Evolutionary conservation across 2,888 invertebrate species (phyloP).

Genomic region (Caenorhabditis angaria): DNA sequence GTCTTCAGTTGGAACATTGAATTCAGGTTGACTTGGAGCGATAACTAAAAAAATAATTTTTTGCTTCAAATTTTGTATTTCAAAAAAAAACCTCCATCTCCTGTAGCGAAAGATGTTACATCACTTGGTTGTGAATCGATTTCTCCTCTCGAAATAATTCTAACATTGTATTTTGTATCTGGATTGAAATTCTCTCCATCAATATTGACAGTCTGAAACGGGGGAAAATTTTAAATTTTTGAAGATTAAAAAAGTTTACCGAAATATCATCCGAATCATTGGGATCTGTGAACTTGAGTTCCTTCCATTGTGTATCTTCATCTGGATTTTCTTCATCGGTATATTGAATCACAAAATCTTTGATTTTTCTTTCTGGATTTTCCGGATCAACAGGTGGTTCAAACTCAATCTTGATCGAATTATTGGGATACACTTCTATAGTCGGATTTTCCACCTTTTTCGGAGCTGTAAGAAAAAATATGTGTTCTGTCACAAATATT

Average conservation of each 20-base stretch:
- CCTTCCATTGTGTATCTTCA: slow-evolving; percentile 70
- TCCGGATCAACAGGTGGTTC: slow-evolving; percentile 65
- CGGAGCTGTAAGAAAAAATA: slow-evolving; percentile 54
- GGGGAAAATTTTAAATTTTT: slow-evolving; percentile 4
- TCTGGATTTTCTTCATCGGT: slow-evolving; percentile 65
- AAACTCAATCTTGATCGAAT: slow-evolving; percentile 66
- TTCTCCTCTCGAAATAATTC: slow-evolving; percentile 68
- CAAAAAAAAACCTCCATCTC: slow-evolving; percentile 68
- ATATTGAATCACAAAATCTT: slow-evolving; percentile 67
- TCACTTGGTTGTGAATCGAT: slow-evolving; percentile 66
- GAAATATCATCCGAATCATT: slow-evolving; percentile 55
- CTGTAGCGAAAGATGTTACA: slow-evolving; percentile 58
- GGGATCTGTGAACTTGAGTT: slow-evolving; percentile 62
- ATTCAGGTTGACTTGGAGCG: slow-evolving; percentile 63
- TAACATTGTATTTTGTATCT: slow-evolving; percentile 66
- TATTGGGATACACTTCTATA: slow-evolving; percentile 65
- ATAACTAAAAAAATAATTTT: slow-evolving; percentile 53
- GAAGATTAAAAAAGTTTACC: slow-evolving; percentile 7
- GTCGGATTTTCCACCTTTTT: slow-evolving; percentile 31
- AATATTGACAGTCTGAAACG: slow-evolving; percentile 52
- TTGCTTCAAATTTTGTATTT: too few relatives aligned
- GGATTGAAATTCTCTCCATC: slow-evolving; percentile 72
- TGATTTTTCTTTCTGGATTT: slow-evolving; percentile 60
- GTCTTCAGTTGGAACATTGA: slow-evolving; percentile 66
- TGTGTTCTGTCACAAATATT: not conserved